Conservation (phyloP, 2,113 vertebrate species). For the Urocitellus parryii region DNA sequence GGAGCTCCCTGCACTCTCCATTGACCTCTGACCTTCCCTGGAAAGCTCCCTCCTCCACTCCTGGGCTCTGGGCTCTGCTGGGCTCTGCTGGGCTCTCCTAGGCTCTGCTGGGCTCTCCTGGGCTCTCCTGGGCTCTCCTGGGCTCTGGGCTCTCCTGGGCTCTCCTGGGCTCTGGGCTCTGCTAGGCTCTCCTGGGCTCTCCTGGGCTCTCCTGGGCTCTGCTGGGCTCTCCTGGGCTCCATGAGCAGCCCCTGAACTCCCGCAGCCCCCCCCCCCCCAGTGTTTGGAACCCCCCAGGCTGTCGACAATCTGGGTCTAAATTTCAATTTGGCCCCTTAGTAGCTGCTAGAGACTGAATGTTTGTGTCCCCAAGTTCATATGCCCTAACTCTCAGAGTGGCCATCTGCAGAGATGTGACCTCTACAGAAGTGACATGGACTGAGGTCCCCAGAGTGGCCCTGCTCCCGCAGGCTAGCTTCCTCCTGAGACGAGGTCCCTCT, state of each 20-base stretch:
- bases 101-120: neutral
- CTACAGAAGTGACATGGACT: neutral
- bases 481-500: neutral
- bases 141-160: neutral
- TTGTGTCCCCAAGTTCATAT: neutral
- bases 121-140: neutral
- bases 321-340: neutral
- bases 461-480: neutral
- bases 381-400: neutral
- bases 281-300: neutral
- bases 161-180: neutral
- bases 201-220: no score
- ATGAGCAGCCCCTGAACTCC: neutral
- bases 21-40: neutral
- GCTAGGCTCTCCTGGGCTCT: no score
- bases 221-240: neutral
- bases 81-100: no score
- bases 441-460: neutral
- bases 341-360: neutral
- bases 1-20: neutral
- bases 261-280: fast-evolving
- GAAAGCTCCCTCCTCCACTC: neutral
- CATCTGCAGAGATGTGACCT: neutral
- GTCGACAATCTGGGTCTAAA: neutral
- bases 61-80: neutral